Conservation (phyloP, 2,888 invertebrate species). For the Archips crataeganus region DNA sequence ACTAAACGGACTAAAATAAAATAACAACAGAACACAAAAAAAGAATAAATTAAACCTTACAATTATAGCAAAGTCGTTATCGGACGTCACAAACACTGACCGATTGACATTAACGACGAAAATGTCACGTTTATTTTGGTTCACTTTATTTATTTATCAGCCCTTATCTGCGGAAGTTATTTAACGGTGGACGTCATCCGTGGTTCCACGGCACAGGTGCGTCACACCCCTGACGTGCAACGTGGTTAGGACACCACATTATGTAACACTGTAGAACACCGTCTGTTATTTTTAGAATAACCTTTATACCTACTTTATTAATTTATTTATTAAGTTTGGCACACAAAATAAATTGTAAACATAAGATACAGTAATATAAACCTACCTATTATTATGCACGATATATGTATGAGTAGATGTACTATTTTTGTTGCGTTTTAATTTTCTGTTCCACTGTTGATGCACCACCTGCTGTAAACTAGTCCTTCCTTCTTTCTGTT, state of each 20-base stretch:
- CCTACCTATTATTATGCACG: no score
- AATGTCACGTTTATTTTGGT: slow-evolving; percentile 62
- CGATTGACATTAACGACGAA: slow-evolving; percentile 58
- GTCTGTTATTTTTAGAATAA: slow-evolving; percentile 1
- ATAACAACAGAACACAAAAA: neutral
- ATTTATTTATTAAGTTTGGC: no score
- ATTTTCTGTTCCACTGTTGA: no score
- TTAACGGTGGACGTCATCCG: slow-evolving; percentile 67
- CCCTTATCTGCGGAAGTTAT: slow-evolving; percentile 66
- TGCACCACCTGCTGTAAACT: no score
- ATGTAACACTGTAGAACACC: slow-evolving; percentile 30
- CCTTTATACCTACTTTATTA: neutral
- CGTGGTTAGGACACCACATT: slow-evolving; percentile 44
- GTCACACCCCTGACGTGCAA: slow-evolving; percentile 62
- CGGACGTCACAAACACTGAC: slow-evolving; percentile 49
- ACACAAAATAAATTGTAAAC: no score
- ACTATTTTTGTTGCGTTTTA: no score
- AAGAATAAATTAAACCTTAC: slow-evolving; percentile 10
- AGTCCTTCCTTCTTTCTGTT: no score
- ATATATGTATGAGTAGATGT: no score
- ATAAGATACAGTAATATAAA: no score
- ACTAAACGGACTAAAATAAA: neutral
- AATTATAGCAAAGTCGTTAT: slow-evolving; percentile 28
- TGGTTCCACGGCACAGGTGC: slow-evolving; percentile 58
- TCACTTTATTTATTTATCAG: slow-evolving; percentile 62